These are phyloP conservation scores for Microchrysa polita DNA, from an alignment of 2,888 invertebrate genomes.

Conservation along the genomic window DNA sequence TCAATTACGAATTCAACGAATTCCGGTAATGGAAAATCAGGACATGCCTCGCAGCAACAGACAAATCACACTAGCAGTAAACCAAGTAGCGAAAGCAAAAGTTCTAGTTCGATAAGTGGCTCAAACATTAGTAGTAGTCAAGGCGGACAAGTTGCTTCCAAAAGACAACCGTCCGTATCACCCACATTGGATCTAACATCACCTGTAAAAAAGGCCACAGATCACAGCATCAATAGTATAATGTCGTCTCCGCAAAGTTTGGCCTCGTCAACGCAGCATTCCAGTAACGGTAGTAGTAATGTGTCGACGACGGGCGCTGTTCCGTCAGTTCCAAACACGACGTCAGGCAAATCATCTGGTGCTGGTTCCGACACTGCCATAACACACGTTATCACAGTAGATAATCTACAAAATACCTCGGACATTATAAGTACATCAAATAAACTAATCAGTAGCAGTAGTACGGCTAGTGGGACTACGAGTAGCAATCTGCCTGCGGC, in stretches of 20 bases:
- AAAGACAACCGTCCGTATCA: conserved; percentile 14
- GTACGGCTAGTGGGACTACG: background rate
- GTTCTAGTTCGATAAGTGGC: conserved; percentile 18
- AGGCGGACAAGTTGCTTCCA: conserved; percentile 18
- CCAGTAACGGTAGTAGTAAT: conserved; percentile 22
- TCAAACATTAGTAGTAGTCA: conserved; percentile 39
- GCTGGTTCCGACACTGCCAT: conserved; percentile 52
- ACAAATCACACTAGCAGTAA: conserved; percentile 34
- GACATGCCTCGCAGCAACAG: conserved; percentile 23
- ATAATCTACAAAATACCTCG: conserved; percentile 60
- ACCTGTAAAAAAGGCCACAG: conserved; percentile 56
- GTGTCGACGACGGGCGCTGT: background rate
- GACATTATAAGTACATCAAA: conserved; percentile 62
- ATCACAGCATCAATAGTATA: conserved; percentile 61
- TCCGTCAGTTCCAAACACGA: background rate
- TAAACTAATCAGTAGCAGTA: conserved; percentile 53
- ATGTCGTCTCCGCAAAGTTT: conserved; percentile 54
- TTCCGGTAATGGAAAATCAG: conserved; percentile 6
- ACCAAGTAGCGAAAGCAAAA: conserved; percentile 39
- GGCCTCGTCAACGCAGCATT: conserved; percentile 49
- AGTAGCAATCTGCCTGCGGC: background rate
- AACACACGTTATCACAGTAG: conserved; percentile 61
- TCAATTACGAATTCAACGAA: conserved; percentile 1
- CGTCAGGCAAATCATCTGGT: conserved; percentile 51
- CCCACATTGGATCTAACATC: conserved; percentile 55